Evolutionary conservation across 2,888 invertebrate genomes (phyloP), one percentile per base, ranked within the genome.

Genomic region (Melinaea marsaeus): DNA sequence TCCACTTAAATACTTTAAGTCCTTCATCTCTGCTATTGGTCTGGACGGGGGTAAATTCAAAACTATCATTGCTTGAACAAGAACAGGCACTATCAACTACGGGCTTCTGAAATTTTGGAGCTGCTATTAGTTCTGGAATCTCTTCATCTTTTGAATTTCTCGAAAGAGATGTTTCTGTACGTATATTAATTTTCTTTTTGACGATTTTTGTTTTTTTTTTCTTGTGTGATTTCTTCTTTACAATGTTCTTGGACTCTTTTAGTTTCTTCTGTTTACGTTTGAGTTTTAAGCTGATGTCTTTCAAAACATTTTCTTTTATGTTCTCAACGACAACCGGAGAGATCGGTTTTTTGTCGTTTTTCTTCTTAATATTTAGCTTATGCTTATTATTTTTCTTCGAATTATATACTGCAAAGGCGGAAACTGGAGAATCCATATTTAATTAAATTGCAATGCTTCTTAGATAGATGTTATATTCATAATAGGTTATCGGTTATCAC

Each of bases 1-100:
- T 87, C 94, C 95, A 95, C 71, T 93, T 90, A 70, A 97, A 94
- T 4, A 94, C 81, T 72, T 93, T 92, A 22, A 90, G 78, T 0
- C 93, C 95, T 75, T 94, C 93, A 62, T 90, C 91, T 3, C 88
- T 79, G 72, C 94, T 94, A 70, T 92, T 88, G 5, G 87, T 90
- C 58, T 77, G 68, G 2, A 89, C 83, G 0, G 90, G 86, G 2
- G 73, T 79, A 59, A 88, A 88, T 2, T 83, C 84, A 67, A 85
- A 73, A 42, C 80, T 80, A 22, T 69, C 74, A 47, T 75, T 68
- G 61, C 79, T 83, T 6, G 79, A 76, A 47, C 75, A 63, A 6
- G 81, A 79, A 62, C 68, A 70, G 7, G 67, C 64, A 60, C 77
- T 76, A 46, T 73, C 75, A 55, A 65, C 60, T 13, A 60, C 56